Conservation (phyloP, 2,888 invertebrate species). For the Alcis repandata region DNA sequence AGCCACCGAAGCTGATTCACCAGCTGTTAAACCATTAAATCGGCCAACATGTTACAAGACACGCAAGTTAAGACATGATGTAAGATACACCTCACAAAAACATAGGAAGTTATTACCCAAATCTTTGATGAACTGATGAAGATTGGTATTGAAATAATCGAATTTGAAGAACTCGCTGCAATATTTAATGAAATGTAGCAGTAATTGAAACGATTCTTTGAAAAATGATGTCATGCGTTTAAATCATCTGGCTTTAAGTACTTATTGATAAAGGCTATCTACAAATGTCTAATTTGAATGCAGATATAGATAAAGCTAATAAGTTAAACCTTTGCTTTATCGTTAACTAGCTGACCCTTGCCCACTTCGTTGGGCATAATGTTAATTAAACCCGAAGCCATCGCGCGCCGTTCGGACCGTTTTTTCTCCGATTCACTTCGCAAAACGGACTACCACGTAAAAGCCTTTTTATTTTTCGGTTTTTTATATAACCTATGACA, state of each 20-base stretch:
- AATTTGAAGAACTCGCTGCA: conserved; percentile 13
- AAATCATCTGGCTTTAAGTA: neutral
- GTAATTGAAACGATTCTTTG: neutral
- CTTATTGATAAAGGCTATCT: neutral
- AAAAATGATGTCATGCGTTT: conserved; percentile 8
- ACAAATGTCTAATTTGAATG: neutral
- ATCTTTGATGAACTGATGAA: conserved; percentile 23
- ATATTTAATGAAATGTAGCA: neutral
- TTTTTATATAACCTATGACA: no score
- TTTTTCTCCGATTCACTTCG: no score
- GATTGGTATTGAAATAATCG: conserved; percentile 25
- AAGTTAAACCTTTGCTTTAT: no score
- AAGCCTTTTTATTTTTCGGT: no score
- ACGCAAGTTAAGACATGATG: conserved; percentile 57
- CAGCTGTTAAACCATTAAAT: conserved; percentile 33
- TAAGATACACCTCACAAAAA: conserved; percentile 58
- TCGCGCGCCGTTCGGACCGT: no score
- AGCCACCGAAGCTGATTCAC: conserved; percentile 50
- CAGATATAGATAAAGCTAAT: neutral
- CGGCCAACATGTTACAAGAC: conserved; percentile 45
- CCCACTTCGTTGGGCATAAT: no score
- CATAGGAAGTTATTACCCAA: conserved; percentile 58
- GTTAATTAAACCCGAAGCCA: no score
- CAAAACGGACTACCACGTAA: no score
- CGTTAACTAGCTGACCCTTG: no score